Evolutionary conservation across 2,113 vertebrate genomes (phyloP).

Genomic region (Rhineura floridana): DNA sequence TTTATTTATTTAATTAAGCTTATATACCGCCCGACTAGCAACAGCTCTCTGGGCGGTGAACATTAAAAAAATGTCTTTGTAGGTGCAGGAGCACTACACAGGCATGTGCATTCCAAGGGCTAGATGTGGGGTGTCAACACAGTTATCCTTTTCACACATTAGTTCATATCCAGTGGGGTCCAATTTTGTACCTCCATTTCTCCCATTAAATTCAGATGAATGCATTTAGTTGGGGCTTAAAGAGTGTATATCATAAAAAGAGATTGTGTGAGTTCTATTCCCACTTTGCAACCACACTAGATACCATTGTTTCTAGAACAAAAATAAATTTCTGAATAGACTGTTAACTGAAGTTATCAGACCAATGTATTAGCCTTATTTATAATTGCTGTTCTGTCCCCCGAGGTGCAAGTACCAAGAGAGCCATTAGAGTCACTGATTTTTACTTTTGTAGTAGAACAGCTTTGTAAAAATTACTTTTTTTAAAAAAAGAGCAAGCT

Average conservation of each 20-base stretch:
- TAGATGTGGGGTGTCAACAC: too few relatives aligned
- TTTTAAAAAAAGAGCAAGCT: slow-evolving; percentile 45
- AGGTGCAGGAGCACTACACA: background rate
- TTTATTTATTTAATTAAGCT: too few relatives aligned
- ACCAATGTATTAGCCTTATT: slow-evolving; percentile 67
- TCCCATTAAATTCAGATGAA: background rate
- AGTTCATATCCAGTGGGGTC: background rate
- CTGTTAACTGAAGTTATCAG: slow-evolving; percentile 61
- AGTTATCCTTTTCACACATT: background rate
- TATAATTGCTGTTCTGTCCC: slow-evolving; percentile 68
- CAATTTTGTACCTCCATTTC: background rate
- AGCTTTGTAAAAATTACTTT: slow-evolving; percentile 72
- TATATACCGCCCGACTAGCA: too few relatives aligned
- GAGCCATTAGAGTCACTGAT: slow-evolving; percentile 66
- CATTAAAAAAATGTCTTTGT: background rate
- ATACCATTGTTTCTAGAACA: slow-evolving; percentile 5
- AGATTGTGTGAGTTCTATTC: slow-evolving; percentile 19
- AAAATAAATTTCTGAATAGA: slow-evolving; percentile 36
- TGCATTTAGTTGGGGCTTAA: background rate
- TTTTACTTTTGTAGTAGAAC: slow-evolving; percentile 51
- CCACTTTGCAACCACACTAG: slow-evolving; percentile 9
- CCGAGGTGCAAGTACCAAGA: slow-evolving; percentile 59
- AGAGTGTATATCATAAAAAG: background rate
- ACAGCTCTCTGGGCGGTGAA: too few relatives aligned
- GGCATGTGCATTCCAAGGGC: background rate